Conservation (phyloP, 1,140 invertebrate species). For the Chrysomallon squamiferum region DNA sequence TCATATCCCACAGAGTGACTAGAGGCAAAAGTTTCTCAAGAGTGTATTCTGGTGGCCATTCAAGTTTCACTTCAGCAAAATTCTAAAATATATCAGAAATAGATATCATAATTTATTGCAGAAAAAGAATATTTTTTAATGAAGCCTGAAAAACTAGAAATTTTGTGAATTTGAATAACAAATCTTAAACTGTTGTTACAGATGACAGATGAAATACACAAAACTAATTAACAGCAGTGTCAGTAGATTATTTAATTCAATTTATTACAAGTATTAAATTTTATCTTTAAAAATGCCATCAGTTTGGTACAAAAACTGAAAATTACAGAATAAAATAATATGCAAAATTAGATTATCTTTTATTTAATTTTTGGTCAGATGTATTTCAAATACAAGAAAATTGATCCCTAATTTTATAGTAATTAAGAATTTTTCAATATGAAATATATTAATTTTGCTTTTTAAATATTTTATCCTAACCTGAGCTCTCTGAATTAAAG, state of each 20-base stretch:
- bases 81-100: constrained; percentile 20
- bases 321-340: too few relatives aligned
- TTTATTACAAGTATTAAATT: background rate
- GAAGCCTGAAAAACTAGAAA: background rate
- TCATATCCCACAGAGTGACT: constrained; percentile 39
- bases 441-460: too few relatives aligned
- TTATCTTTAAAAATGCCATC: too few relatives aligned
- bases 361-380: too few relatives aligned
- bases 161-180: background rate
- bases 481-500: constrained; percentile 21
- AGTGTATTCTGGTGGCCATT: constrained; percentile 37
- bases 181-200: background rate
- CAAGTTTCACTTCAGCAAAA: constrained; percentile 26
- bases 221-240: background rate
- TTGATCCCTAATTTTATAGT: too few relatives aligned
- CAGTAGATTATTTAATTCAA: background rate
- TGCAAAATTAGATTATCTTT: too few relatives aligned
- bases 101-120: background rate
- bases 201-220: background rate
- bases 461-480: too few relatives aligned
- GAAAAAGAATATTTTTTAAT: background rate
- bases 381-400: too few relatives aligned
- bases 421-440: too few relatives aligned
- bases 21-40: constrained; percentile 38
- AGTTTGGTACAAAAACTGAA: too few relatives aligned